Evolutionary conservation across 35 echinoderm and acorn worm genomes (phyloP).

Genomic region (Patiria miniata): DNA sequence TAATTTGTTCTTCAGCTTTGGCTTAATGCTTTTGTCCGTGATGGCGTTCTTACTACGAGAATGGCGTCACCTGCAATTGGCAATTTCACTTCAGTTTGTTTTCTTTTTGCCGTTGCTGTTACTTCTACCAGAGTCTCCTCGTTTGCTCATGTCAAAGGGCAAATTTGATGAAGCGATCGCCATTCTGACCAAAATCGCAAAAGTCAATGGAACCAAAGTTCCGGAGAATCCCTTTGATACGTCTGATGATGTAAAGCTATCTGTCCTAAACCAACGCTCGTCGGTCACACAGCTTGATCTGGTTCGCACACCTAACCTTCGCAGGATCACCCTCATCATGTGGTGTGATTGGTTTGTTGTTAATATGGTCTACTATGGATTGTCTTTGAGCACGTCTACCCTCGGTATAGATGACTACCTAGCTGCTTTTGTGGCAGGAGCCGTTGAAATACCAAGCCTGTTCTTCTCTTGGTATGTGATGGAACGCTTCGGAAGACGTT

Average conservation of each 20-base stretch:
- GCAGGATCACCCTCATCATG: conserved; percentile 28
- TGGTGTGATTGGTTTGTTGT: conserved; percentile 31
- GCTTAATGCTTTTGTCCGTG: too few relatives aligned
- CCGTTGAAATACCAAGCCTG: conserved; percentile 61
- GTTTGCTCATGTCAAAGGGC: conserved; percentile 49
- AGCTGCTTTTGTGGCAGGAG: conserved; percentile 55
- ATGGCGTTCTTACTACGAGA: too few relatives aligned
- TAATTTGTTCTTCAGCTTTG: too few relatives aligned
- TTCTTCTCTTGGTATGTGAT: conserved; percentile 46
- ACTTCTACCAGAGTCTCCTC: conserved; percentile 62
- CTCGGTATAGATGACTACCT: conserved; percentile 62
- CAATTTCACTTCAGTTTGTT: too few relatives aligned
- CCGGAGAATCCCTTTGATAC: not conserved
- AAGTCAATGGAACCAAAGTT: not conserved
- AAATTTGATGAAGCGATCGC: conserved; percentile 20
- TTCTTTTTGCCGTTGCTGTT: too few relatives aligned
- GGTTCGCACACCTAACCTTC: conserved; percentile 25
- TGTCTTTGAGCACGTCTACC: conserved; percentile 55
- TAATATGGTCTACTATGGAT: conserved; percentile 59
- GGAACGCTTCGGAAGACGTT: conserved; percentile 45
- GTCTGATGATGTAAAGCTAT: not conserved
- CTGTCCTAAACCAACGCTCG: too few relatives aligned
- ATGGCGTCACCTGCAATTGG: too few relatives aligned
- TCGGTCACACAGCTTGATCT: conserved; percentile 5
- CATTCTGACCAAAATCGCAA: not conserved